Base-by-base conservation (phyloP, 1,140 invertebrate species). In the Andricus grossulariae region DNA sequence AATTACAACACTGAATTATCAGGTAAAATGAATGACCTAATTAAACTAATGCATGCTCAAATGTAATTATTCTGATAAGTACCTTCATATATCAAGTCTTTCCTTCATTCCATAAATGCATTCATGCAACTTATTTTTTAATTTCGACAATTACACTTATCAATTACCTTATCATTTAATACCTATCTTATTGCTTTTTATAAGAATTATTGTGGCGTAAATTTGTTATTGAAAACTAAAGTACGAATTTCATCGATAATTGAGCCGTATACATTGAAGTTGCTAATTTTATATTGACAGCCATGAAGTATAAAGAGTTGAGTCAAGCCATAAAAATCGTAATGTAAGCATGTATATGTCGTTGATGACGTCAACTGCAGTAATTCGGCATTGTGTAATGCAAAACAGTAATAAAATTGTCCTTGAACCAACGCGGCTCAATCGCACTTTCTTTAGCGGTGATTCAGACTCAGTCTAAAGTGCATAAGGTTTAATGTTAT, bases 351-450 rank as follows among this genome's bases (percentile, higher is more conserved):
- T 39, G 21, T 66, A 39, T 66, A 32, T 66, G 57, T 66, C 57
- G n/a, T 12, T 39, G 25, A 39, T 66, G 57, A 66, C 57, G 57
- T 66, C 57, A 66, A 32, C 4, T 39, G 32, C 3, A 66, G 57
- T 13, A 66, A 66, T 66, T 45, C 39, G 57, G 25, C 57, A 66
- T 66, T 66, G 57, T 32, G 57, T 39, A 66, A 66, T 66, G 57
- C 57, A 66, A 39, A 66, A 66, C 57, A 66, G 57, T 13, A 66
- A 39, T 66, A 66, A 66, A 66, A 66, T 66, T 66, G 32, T 66
- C 57, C 25, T 66, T 66, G 57, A 66, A 66, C 57, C 57, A 66
- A 32, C 25, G 16, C 32, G 39, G 39, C 57, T 16, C 57, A 21
- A 66, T 66, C 25, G 25, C 60, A 66, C 60, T 66, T 39, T 66